phyloP scores from a whole-genome alignment of 2,888 invertebrate genomes.

The Heteromyza rotundicornis region DNA sequence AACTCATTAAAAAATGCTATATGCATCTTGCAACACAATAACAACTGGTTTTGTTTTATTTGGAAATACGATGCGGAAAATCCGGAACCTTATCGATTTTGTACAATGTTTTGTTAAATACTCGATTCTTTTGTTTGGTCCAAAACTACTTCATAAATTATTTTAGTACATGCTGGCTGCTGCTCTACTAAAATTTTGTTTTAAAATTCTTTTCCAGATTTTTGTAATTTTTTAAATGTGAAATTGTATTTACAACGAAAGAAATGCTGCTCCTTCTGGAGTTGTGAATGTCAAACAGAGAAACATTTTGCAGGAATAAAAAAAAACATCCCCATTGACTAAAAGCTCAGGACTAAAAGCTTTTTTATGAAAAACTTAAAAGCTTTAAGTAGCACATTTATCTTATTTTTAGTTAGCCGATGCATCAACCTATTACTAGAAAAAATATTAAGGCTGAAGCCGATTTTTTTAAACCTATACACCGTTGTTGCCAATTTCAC shows the following conservation, averaged over 20 bases:
- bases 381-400: too few species aligned
- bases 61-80: constrained; percentile 12
- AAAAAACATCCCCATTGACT: background rate
- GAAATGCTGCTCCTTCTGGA: constrained; percentile 24
- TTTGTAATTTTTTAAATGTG: constrained; percentile 33
- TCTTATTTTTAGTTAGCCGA: too few species aligned
- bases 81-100: constrained; percentile 33
- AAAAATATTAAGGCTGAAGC: too few species aligned
- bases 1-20: too few species aligned
- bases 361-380: background rate
- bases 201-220: background rate
- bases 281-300: constrained; percentile 34
- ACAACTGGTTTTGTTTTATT: background rate
- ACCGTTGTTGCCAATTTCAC: too few species aligned
- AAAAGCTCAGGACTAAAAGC: constrained; percentile 23
- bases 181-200: background rate
- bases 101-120: constrained; percentile 17
- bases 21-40: too few species aligned
- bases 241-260: constrained; percentile 35
- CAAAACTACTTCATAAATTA: background rate
- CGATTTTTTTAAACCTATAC: too few species aligned
- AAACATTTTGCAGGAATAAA: constrained; percentile 12
- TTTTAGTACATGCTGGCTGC: background rate
- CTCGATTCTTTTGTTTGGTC: background rate
- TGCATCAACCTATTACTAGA: too few species aligned